A percentile compares a stretch with the other conserved stretches of the same genome.
Conservation (phyloP, 2,113 vertebrate genomes). For the Chinchilla lanigera region DNA sequence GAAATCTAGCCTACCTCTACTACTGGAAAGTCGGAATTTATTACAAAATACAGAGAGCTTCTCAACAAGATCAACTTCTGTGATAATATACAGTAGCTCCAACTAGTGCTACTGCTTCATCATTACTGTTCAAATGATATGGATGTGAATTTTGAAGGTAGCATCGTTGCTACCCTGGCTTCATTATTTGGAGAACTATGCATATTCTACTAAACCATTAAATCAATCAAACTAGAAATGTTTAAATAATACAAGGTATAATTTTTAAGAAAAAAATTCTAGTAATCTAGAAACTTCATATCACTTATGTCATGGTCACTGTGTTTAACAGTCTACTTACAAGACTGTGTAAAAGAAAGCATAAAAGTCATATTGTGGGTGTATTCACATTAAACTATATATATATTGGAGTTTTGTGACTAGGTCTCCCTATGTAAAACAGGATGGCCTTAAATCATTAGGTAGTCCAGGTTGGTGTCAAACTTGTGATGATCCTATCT, state of each 20-base stretch:
- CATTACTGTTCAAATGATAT: background rate
- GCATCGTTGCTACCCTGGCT: background rate
- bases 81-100: background rate
- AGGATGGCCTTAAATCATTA: background rate
- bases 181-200: background rate
- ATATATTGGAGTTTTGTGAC: background rate
- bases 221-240: background rate
- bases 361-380: conserved; percentile 11
- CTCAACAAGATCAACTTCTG: background rate
- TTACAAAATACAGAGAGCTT: background rate
- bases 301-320: background rate
- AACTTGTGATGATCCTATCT: background rate
- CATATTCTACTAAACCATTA: background rate
- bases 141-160: background rate
- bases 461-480: background rate
- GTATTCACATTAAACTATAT: background rate
- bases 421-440: background rate
- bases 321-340: background rate
- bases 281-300: background rate
- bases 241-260: background rate
- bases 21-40: background rate
- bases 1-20: background rate
- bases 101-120: conserved; percentile 1
- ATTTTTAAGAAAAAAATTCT: background rate
- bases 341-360: background rate